Evolutionary conservation across 2,888 invertebrate genomes (phyloP), one percentile per base, ranked within the genome.

Genomic region (Heliconius ethilla): DNA sequence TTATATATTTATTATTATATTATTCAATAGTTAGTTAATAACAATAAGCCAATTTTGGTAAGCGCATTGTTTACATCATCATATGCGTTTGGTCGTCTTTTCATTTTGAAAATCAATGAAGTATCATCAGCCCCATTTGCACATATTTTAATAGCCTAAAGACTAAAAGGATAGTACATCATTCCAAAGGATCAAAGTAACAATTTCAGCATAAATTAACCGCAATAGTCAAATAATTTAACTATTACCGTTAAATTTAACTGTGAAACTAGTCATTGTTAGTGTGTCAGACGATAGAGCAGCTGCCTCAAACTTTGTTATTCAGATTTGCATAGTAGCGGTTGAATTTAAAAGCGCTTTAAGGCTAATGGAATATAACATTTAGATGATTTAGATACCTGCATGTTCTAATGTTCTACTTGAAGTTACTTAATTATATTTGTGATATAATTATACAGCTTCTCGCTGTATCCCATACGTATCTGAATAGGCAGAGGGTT

Each of bases 211-310:
- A 69, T 69, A 69, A 69, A 69, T 69, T 40, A 67, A 67, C 37
- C 13, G 40, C 37, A 67, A 67, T n/a, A 67, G 70, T 51, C 29
- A 73, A 77, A 67, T 69, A 29, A 70, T 59, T 76, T 59, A 74
- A 40, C 59, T n/a, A 29, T 74, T 45, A 74, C 37, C n/a, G 73
- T 74, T 66, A 76, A 45, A 33, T 66, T 66, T 65, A 77, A 45
- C 59, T 62, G 40, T 45, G 62, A 72, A 79, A 80, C 63, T 74
- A 69, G 69, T 63, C 73, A 69, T 78, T 62, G 51, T 25, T 66
- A 80, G 80, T 80, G 70, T 76, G 76, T 80, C 78, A 78, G 78
- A 70, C 72, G 75, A 78, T 75, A 76, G 80, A 78, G 45, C 80
- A 80, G 76, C 78, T 78, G 80, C 76, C 75, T 76, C 75, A 78